A percentile compares a stretch with the other conserved stretches of the same genome.
These are phyloP conservation scores for Aldrovandia affinis DNA, from an alignment of 2,797 vertebrate genomes.

Conservation along the genomic window DNA sequence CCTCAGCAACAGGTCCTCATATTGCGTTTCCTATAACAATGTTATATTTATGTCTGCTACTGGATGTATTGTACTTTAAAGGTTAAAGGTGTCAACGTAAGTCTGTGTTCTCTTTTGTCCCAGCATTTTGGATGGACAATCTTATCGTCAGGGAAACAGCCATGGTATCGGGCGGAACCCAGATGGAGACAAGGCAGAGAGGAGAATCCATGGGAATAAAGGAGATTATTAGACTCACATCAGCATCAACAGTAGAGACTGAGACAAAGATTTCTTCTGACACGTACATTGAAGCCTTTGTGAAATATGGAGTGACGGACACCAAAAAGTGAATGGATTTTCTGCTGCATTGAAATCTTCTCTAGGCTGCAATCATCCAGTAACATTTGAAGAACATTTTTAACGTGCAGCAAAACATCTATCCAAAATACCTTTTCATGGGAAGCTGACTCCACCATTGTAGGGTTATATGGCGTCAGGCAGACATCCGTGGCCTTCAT, in stretches of 20 bases:
- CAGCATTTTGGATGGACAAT: constrained; percentile 60
- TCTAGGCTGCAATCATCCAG: not conserved
- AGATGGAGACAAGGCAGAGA: constrained; percentile 54
- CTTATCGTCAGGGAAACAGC: constrained; percentile 53
- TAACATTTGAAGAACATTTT: not conserved
- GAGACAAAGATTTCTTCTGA: not conserved
- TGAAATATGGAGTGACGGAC: not conserved
- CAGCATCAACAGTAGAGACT: not conserved
- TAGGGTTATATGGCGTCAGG: not conserved
- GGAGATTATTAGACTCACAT: constrained; percentile 42
- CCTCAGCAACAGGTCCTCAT: constrained; percentile 67
- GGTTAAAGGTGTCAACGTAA: not conserved
- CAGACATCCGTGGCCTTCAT: not conserved
- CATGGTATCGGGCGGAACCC: constrained; percentile 56
- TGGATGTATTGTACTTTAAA: not conserved
- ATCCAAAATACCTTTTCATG: constrained; percentile 21
- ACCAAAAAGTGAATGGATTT: not conserved
- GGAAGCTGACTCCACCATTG: not conserved
- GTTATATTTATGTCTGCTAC: not conserved
- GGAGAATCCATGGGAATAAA: constrained; percentile 61
- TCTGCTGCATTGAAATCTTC: not conserved
- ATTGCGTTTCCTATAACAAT: not conserved
- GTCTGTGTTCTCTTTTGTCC: constrained; percentile 23
- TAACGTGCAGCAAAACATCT: not conserved
- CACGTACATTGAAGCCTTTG: not conserved